Percentiles rank a stretch among this genome's conserved stretches.
phyloP scores from a whole-genome alignment of 2,888 invertebrate species.

The Carterocephalus palaemon region DNA sequence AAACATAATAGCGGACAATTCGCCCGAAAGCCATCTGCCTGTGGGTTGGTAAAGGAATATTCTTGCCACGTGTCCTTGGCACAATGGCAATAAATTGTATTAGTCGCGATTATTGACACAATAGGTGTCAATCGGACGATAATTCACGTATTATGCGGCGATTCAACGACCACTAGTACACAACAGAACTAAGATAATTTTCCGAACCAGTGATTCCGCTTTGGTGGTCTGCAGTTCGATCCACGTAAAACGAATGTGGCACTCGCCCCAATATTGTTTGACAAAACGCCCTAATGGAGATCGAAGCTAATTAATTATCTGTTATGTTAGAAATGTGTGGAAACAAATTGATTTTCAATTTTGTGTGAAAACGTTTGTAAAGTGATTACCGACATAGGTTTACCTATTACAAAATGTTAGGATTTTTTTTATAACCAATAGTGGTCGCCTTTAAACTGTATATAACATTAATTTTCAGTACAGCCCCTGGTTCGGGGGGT shows the following conservation, averaged over 20 bases:
- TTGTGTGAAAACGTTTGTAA: no score
- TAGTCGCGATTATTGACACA: conserved; percentile 58
- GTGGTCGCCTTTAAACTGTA: no score
- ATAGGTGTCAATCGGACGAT: conserved; percentile 62
- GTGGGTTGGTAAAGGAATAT: conserved; percentile 40
- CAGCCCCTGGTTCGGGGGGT: no score
- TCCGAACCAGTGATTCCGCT: conserved; percentile 34
- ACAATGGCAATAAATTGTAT: conserved; percentile 57
- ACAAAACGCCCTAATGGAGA: no score
- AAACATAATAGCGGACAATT: conserved; percentile 46
- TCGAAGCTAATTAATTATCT: no score
- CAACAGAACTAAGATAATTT: no score
- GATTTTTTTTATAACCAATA: no score
- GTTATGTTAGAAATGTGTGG: conserved; percentile 1
- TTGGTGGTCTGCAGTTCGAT: conserved; percentile 25
- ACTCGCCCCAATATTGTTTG: conserved; percentile 5
- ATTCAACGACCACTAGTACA: conserved; percentile 37
- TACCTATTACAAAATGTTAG: no score
- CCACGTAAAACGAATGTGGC: conserved; percentile 11
- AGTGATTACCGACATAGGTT: no score
- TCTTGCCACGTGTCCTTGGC: conserved; percentile 58
- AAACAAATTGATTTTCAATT: background rate
- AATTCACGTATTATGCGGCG: conserved; percentile 51
- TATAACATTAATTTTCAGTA: no score
- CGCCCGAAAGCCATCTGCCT: conserved; percentile 57